Percentiles rank a stretch among this genome's conserved stretches.
Evolutionary conservation across 1,140 invertebrate species (phyloP).

Genomic region (Drosophila pruinosa): DNA sequence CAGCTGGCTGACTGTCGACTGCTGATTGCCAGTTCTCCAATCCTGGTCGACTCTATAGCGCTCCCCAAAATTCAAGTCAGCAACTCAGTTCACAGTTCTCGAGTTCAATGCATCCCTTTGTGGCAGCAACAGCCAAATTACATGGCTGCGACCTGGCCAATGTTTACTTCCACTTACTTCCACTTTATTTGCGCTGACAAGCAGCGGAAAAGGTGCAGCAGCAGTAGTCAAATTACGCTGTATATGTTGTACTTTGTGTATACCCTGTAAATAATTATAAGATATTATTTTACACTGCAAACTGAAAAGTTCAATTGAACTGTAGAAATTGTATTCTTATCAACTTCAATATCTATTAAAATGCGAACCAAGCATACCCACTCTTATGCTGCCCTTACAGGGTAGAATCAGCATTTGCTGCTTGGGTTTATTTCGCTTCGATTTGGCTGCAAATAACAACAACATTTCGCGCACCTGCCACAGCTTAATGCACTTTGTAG

Average conservation of each 20-base stretch:
- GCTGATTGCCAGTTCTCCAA: background rate
- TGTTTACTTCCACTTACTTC: slow-evolving; percentile 61
- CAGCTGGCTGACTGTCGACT: slow-evolving; percentile 14
- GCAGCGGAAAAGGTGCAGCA: background rate
- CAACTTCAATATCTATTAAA: background rate
- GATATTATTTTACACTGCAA: too few species aligned
- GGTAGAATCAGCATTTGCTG: slow-evolving; percentile 11
- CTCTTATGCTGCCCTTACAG: background rate
- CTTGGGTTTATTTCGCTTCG: slow-evolving; percentile 28
- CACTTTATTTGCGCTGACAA: slow-evolving; percentile 51
- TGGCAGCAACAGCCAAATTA: slow-evolving; percentile 56
- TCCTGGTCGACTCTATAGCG: background rate
- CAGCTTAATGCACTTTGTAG: slow-evolving; percentile 24
- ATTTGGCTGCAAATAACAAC: slow-evolving; percentile 54
- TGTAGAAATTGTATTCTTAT: background rate
- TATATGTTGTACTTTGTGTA: background rate
- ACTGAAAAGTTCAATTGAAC: too few species aligned
- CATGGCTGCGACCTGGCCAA: slow-evolving; percentile 49
- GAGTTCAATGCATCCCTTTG: slow-evolving; percentile 20
- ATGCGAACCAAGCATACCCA: background rate
- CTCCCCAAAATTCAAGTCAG: background rate
- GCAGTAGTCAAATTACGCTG: background rate
- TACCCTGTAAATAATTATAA: slow-evolving; percentile 6
- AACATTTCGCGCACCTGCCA: slow-evolving; percentile 72
- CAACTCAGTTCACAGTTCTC: background rate